A percentile compares a stretch with the other conserved stretches of the same genome.
These are phyloP conservation scores for Narcine bancroftii DNA, from an alignment of 2,113 vertebrate species.

Conservation along the genomic window DNA sequence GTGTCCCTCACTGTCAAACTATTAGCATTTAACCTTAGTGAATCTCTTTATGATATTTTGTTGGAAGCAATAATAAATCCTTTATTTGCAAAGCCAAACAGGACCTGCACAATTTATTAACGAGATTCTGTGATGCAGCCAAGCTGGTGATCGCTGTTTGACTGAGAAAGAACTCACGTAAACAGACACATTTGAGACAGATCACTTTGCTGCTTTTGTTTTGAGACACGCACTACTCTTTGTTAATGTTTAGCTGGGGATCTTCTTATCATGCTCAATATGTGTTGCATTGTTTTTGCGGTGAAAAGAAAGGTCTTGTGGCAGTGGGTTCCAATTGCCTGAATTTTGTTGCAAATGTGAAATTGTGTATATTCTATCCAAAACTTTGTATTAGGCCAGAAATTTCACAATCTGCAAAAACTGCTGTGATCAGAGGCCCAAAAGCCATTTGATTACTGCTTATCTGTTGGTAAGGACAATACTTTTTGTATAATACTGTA, in stretches of 20 bases:
- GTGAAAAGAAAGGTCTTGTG: background rate
- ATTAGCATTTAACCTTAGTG: too few species aligned
- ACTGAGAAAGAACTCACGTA: background rate
- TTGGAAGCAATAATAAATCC: background rate
- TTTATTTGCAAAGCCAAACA: background rate
- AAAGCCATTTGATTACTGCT: background rate
- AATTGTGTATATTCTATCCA: background rate
- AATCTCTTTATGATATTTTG: background rate
- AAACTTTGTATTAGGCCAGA: background rate
- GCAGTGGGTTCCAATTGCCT: background rate
- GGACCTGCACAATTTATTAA: background rate
- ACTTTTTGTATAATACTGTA: background rate
- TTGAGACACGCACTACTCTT: background rate
- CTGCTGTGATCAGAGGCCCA: background rate
- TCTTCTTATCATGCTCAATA: background rate
- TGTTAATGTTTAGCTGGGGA: constrained; percentile 23
- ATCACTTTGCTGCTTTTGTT: background rate
- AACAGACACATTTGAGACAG: background rate
- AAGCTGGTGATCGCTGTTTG: background rate
- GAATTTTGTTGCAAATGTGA: background rate
- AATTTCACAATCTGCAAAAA: background rate
- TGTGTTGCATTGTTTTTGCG: background rate
- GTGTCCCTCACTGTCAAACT: too few species aligned
- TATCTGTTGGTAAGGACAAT: background rate
- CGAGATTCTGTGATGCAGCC: background rate